These are phyloP conservation scores for Xenotilapia flavipinnis DNA, from an alignment of 2,113 vertebrate genomes.

Conservation along the genomic window DNA sequence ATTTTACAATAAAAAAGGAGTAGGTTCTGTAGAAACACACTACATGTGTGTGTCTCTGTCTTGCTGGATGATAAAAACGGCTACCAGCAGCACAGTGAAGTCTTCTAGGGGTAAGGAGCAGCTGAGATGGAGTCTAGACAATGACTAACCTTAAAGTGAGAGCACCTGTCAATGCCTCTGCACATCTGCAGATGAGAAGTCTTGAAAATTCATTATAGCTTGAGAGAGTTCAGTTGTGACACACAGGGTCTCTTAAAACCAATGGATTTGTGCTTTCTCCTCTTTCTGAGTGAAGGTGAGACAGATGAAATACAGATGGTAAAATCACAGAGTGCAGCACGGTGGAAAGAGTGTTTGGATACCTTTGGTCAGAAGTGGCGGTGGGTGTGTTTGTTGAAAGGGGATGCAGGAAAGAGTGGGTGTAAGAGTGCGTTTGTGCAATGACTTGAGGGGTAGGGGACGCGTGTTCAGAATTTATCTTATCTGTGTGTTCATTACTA, in stretches of 20 bases:
- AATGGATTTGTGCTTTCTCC: conserved; percentile 1
- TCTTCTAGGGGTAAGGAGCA: not conserved
- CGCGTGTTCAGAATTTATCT: conserved; percentile 70
- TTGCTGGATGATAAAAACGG: not conserved
- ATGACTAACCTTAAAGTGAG: conserved; percentile 22
- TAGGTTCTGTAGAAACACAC: not conserved
- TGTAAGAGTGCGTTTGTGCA: conserved; percentile 42
- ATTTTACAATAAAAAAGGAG: not conserved
- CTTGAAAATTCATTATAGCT: conserved; percentile 12
- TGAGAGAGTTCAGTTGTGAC: not conserved
- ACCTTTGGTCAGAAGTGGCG: conserved; percentile 5
- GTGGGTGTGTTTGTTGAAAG: conserved; percentile 23
- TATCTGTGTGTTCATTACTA: conserved; percentile 68
- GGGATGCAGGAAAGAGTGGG: conserved; percentile 16
- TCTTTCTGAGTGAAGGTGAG: not conserved
- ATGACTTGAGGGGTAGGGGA: conserved; percentile 41
- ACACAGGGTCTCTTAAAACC: not conserved
- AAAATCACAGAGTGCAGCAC: not conserved
- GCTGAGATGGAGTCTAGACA: conserved; percentile 18
- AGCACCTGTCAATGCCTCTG: conserved; percentile 2
- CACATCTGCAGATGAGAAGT: conserved; percentile 12
- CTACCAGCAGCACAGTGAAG: not conserved
- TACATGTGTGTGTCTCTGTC: not conserved
- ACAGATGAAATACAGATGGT: not conserved
- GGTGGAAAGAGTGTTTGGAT: conserved; percentile 12